These are phyloP conservation scores for Ariolimax columbianus DNA, from an alignment of 2,888 invertebrate genomes.

Conservation along the genomic window DNA sequence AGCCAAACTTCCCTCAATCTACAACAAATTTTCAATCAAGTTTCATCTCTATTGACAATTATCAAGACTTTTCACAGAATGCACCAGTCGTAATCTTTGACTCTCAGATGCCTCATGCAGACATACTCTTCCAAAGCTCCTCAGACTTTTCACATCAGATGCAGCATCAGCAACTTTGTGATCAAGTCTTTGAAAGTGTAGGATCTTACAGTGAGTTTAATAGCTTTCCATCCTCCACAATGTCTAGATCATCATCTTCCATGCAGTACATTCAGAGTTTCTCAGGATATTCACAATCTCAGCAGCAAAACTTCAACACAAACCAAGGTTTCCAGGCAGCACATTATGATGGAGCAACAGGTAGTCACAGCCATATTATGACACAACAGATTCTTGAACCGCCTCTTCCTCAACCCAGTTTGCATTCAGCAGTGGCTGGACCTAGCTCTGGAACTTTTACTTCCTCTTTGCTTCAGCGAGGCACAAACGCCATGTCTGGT, in stretches of 20 bases:
- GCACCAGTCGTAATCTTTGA: conserved; percentile 4
- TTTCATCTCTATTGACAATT: background rate
- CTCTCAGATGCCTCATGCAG: conserved; percentile 15
- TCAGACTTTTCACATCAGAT: conserved; percentile 41
- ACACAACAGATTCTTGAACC: conserved; percentile 6
- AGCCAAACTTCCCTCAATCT: background rate
- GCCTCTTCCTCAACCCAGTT: background rate
- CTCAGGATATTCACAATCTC: conserved; percentile 11
- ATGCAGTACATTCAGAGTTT: conserved; percentile 31
- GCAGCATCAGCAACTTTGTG: conserved; percentile 38
- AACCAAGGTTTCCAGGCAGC: background rate
- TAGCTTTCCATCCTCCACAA: background rate
- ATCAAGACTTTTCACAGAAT: conserved; percentile 1
- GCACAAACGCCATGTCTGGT: conserved; percentile 8
- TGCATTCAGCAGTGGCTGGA: background rate
- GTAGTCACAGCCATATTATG: background rate
- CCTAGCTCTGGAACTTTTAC: background rate
- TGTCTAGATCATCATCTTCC: conserved; percentile 10
- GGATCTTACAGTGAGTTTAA: conserved; percentile 15
- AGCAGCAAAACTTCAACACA: conserved; percentile 8
- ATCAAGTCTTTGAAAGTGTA: conserved; percentile 13
- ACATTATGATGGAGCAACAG: background rate
- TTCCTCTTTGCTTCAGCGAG: conserved; percentile 25
- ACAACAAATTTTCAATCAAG: conserved; percentile 2
- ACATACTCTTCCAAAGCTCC: conserved; percentile 32